Conservation (phyloP, 2,113 vertebrate genomes). For the Leiothrix lutea region DNA sequence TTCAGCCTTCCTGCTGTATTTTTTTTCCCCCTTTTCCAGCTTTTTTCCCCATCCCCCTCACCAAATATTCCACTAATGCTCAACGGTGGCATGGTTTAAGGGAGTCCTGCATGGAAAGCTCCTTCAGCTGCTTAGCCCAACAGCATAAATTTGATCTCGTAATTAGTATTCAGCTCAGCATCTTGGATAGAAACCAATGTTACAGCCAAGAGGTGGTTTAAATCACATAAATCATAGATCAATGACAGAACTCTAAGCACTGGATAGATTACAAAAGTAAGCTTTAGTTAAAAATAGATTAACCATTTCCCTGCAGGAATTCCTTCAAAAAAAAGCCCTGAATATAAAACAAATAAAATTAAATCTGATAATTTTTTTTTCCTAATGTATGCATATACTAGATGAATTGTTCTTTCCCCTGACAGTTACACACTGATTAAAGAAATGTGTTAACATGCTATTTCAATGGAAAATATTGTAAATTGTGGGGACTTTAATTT, state of each 20-base stretch:
- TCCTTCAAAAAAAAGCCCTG: conserved; percentile 29
- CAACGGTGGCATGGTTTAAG: conserved; percentile 52
- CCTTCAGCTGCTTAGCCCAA: conserved; percentile 78
- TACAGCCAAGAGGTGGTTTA: conserved; percentile 84
- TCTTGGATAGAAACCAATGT: conserved; percentile 83
- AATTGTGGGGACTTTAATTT: conserved; percentile 48
- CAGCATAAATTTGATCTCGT: conserved; percentile 86
- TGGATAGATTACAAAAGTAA: conserved; percentile 87
- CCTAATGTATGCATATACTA: conserved; percentile 54
- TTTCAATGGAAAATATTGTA: conserved; percentile 66
- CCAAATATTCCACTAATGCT: conserved; percentile 54
- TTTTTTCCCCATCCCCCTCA: neutral
- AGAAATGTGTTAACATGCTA: conserved; percentile 60
- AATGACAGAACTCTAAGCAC: conserved; percentile 84
- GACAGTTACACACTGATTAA: conserved; percentile 53
- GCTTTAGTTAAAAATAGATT: conserved; percentile 88
- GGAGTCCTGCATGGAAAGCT: conserved; percentile 72
- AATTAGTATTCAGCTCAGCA: conserved; percentile 89
- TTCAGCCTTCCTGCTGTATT: conserved; percentile 5
- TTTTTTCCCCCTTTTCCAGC: neutral
- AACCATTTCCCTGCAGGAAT: conserved; percentile 79
- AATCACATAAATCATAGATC: conserved; percentile 90
- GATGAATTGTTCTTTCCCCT: conserved; percentile 58
- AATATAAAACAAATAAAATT: conserved; percentile 74
- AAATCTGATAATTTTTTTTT: conserved; percentile 60